A percentile compares a stretch with the other conserved stretches of the same genome.
Conservation (phyloP, 2,888 invertebrate genomes). For the Hirtodrosophila alboralis region DNA sequence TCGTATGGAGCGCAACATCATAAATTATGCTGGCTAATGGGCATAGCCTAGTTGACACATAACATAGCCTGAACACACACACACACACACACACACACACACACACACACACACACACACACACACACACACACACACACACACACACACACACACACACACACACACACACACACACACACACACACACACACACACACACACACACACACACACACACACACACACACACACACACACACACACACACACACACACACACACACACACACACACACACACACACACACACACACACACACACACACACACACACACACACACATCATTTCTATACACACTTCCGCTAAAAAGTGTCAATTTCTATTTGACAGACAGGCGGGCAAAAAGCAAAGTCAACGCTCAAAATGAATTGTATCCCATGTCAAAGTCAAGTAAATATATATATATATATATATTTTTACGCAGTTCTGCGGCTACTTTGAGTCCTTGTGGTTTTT, state of each 20-base stretch:
- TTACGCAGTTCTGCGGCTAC: conserved; percentile 34
- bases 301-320: background rate
- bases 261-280: conserved; percentile 1
- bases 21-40: conserved; percentile 48
- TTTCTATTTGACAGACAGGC: conserved; percentile 43
- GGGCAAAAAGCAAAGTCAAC: conserved; percentile 2
- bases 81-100: background rate
- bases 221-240: too few species aligned
- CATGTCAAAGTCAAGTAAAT: conserved; percentile 48
- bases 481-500: conserved; percentile 8
- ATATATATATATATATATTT: conserved; percentile 25
- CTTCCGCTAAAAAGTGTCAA: conserved; percentile 49
- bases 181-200: background rate
- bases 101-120: background rate
- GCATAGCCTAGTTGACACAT: conserved; percentile 41
- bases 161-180: background rate
- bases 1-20: conserved; percentile 47
- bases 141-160: background rate
- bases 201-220: too few species aligned
- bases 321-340: conserved; percentile 1
- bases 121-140: conserved; percentile 1
- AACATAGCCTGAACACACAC: conserved; percentile 37
- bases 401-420: conserved; percentile 48
- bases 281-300: background rate
- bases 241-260: background rate